These are phyloP conservation scores for Idris sp. DNA, from an alignment of 1,140 invertebrate genomes.

Conservation along the genomic window DNA sequence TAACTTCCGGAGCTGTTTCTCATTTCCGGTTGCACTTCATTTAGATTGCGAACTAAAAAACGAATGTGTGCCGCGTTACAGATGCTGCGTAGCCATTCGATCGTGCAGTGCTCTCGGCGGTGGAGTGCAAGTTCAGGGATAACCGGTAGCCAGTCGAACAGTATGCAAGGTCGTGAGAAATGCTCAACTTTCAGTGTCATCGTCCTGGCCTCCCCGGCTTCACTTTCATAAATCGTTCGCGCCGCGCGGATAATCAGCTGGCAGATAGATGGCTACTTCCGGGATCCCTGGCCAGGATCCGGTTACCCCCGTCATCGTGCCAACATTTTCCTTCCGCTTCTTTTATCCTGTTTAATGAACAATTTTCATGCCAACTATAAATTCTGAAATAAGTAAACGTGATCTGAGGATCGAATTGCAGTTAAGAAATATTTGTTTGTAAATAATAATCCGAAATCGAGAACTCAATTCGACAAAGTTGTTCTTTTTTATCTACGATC, in stretches of 20 bases:
- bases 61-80: slow-evolving; percentile 48
- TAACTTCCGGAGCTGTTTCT: slow-evolving; percentile 30
- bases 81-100: slow-evolving; percentile 44
- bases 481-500: no score
- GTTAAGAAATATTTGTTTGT: no score
- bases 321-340: slow-evolving; percentile 54
- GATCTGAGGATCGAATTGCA: slow-evolving; percentile 49
- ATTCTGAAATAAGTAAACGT: slow-evolving; percentile 55
- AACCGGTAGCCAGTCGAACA: slow-evolving; percentile 63
- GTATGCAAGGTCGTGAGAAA: slow-evolving; percentile 69
- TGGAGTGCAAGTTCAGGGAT: slow-evolving; percentile 50
- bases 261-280: slow-evolving; percentile 54
- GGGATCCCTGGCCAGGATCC: slow-evolving; percentile 60
- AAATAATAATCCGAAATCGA: no score
- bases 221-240: slow-evolving; percentile 64
- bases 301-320: slow-evolving; percentile 57
- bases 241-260: slow-evolving; percentile 54
- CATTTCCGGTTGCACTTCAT: slow-evolving; percentile 48
- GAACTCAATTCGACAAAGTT: no score
- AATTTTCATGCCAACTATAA: slow-evolving; percentile 56
- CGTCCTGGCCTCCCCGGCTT: slow-evolving; percentile 59
- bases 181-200: slow-evolving; percentile 68
- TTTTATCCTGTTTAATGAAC: slow-evolving; percentile 50
- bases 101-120: background rate
- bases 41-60: slow-evolving; percentile 49